Evolutionary conservation across 2,888 invertebrate species (phyloP), one percentile per base, ranked within the genome.

Genomic region (Pimpla rufipes): DNA sequence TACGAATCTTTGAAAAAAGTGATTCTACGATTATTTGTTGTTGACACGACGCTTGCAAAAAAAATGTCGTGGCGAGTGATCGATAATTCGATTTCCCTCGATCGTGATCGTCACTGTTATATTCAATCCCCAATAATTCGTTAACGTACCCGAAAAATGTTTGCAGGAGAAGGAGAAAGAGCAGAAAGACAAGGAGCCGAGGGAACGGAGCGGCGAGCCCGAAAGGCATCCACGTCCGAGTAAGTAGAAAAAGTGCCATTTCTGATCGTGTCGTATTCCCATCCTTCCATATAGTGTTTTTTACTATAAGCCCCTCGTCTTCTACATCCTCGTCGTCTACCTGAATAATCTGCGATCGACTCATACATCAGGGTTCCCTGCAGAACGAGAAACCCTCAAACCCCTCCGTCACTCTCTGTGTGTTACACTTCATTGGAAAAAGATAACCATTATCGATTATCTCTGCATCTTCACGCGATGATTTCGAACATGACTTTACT

Each of bases 171-270:
- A 91, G 83, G 91, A 92, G 62, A 92, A 91, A 77, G 92, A 92
- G 76, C 86, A 85, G 45, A 92, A 91, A 84, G 91, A 92, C 75
- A 93, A 93, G 79, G 93, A 93, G 66, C 85, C 86, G 67, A 89
- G 88, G 83, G 93, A 93, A 67, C 91, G 89, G 85, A 91, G 90
- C 86, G 87, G 88, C 57, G 92, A 92, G 88, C 91, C 89, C 37
- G 92, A 93, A 88, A 92, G 92, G 89, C 93, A 93, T 89, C 93
- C 92, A 86, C 91, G 93, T 90, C 93, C 93, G 91, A 93, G 93
- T 93, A 90, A 93, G 93, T 93, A 90, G 85, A 84, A 79, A 83
- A 57, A 47, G 4, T 5, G 50, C 10, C 73, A 71, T 83, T 47
- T 77, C 23, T 6, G 55, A 78, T 74, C 29, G 21, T 29, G 4